A percentile compares a stretch with the other conserved stretches of the same genome.
Evolutionary conservation across 2,113 vertebrate species (phyloP).

Genomic region (Brachyistius frenatus): DNA sequence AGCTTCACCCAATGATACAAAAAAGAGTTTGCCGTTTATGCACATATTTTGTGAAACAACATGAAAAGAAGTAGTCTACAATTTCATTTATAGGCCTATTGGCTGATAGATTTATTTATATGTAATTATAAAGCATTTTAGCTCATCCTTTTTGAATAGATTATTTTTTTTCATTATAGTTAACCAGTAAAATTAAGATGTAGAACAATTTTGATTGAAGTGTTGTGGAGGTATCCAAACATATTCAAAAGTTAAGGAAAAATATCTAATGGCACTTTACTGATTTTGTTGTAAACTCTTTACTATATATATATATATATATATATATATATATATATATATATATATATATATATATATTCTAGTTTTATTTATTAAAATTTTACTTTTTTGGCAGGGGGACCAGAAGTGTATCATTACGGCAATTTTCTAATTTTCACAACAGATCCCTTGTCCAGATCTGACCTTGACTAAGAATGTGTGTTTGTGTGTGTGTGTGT

Average conservation of each 20-base stretch:
- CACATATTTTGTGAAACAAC: background rate
- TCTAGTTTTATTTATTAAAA: background rate
- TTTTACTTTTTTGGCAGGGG: background rate
- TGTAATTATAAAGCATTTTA: no score
- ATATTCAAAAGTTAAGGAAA: no score
- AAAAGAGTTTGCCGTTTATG: background rate
- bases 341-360: no score
- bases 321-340: no score
- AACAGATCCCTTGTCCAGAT: conserved; percentile 51
- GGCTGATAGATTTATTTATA: no score
- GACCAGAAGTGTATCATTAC: conserved; percentile 23
- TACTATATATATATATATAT: no score
- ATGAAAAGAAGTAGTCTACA: background rate
- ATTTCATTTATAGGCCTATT: background rate
- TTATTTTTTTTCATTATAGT: no score
- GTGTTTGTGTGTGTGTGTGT: conserved; percentile 16
- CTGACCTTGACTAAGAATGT: conserved; percentile 67
- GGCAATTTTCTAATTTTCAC: conserved; percentile 50
- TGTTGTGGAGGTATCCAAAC: no score
- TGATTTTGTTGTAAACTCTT: background rate
- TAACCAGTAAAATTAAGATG: no score
- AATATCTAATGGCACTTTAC: no score
- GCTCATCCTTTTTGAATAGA: no score
- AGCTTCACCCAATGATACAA: background rate
- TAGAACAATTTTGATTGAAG: no score